Base-by-base conservation (phyloP, 2,888 invertebrate species). In the Entomobrya multifasciata region DNA sequence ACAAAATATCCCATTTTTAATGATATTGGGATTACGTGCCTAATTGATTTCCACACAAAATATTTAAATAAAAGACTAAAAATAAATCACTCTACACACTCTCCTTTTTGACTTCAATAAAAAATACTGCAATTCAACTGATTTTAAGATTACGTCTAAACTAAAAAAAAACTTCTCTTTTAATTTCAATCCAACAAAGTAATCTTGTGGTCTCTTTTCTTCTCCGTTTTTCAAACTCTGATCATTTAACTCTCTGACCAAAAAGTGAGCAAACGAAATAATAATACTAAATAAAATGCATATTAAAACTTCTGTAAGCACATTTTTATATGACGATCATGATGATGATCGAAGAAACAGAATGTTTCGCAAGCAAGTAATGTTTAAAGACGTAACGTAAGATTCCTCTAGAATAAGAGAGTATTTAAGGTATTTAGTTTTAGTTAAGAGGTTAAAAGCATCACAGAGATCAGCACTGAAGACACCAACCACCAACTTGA, bases 361-460 rank as follows among this genome's bases (percentile, higher is more conserved):
- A 17, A 72, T 47, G 70, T 44, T 44, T n/a, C n/a, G n/a, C n/a
- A n/a, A n/a, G n/a, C n/a, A n/a, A n/a, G n/a, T n/a, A n/a, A n/a
- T n/a, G n/a, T n/a, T n/a, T n/a, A n/a, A n/a, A n/a, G n/a, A n/a
- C n/a, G n/a, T n/a, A n/a, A 72, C 25, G 25, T 36, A 65, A 65
- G 62, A 65, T 17, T 65, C 62, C 36, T 74, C 52, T 74, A 55
- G 30, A n/a, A 74, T 20, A 25, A 4, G 27, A 65, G 30, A 77
- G 20, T 52, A 74, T 67, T 44, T 67, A 67, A 15, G n/a, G 76
- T 77, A 57, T 57, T 55, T 36, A 67, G 67, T 77, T 36, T 30
- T 57, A 55, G 57, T 20, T 36, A 36, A 67, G 76, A 77, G 76
- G 76, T 77, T 77, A 57, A 77, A 57, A 77, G 57, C 76, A 77